These are phyloP conservation scores for Atlantisia rogersi DNA, from an alignment of 2,113 vertebrate species.

Conservation along the genomic window DNA sequence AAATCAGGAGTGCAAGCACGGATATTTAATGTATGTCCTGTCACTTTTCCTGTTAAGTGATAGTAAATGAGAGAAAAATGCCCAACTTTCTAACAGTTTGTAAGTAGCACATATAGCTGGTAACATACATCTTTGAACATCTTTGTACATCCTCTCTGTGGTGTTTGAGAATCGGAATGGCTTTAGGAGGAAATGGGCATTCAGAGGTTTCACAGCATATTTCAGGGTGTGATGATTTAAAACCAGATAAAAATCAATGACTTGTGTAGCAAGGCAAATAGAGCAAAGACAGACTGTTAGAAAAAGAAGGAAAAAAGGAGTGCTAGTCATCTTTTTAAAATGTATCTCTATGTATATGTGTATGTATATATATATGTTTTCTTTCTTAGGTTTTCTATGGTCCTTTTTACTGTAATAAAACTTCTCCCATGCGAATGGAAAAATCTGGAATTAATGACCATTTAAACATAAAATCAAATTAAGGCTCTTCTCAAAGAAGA, in stretches of 20 bases:
- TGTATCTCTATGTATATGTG: neutral
- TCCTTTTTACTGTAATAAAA: neutral
- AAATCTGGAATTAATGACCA: neutral
- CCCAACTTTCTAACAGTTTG: neutral
- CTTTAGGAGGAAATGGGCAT: neutral
- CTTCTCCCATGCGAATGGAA: neutral
- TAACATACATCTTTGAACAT: neutral
- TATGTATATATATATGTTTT: neutral
- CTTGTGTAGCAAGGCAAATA: neutral
- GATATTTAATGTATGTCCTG: neutral
- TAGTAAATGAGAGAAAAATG: neutral
- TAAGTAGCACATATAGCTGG: rapidly evolving
- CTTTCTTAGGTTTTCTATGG: neutral
- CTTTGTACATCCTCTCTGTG: neutral
- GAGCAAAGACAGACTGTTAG: neutral
- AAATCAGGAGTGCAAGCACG: neutral
- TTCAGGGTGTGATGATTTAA: constrained; percentile 2
- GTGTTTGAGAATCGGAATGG: neutral
- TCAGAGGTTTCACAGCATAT: neutral
- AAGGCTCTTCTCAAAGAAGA: neutral
- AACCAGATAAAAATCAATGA: neutral
- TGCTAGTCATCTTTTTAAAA: neutral
- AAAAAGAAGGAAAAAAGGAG: neutral
- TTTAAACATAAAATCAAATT: neutral
- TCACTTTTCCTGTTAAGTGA: neutral